Base-by-base conservation (phyloP, 2,888 invertebrate genomes). In the Rotaria macrura region DNA sequence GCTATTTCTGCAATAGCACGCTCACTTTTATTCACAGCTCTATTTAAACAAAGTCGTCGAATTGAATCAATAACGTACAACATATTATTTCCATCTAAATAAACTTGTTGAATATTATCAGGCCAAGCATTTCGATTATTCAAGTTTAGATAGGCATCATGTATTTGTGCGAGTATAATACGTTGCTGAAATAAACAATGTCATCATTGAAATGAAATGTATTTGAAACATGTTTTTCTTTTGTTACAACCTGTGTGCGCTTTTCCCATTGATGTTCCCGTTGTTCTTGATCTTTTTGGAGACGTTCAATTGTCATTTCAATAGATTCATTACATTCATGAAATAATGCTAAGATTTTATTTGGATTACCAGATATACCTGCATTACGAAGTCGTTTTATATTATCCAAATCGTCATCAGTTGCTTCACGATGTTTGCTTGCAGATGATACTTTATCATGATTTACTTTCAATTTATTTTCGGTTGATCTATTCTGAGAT, bases 11-110 rank as follows among this genome's bases (percentile, higher is more conserved):
- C 79, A 43, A 79, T 79, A 43, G 43, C 43, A n/a, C 43, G 40
- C 34, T 79, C 79, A 25, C 43, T n/a, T 79, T 79, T 43, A 25
- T 79, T 40, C 5, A 40, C 12, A n/a, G 23, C 10, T 20, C n/a
- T 25, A 43, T 79, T 79, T 43, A 79, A 79, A 79, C 79, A 79
- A 3, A 79, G n/a, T n/a, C 25, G 40, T 14, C 79, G 79, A n/a
- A 79, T 12, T 25, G 43, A 79, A 79, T 79, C 79, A 40, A 79
- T 25, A 43, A 79, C 79, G 43, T 43, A 79, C 79, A 79, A 43
- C 79, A 79, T 79, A n/a, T 79, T 79, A n/a, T 79, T 79, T 43
- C 79, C 79, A 43, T 79, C 79, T 40, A 79, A 14, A 79, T 79
- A 79, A 43, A 79, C 79, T 79, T 79, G 25, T 43, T 79, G 40